Evolutionary conservation across 2,888 invertebrate genomes (phyloP), one percentile per base, ranked within the genome.

Genomic region (Venusia cambrica): DNA sequence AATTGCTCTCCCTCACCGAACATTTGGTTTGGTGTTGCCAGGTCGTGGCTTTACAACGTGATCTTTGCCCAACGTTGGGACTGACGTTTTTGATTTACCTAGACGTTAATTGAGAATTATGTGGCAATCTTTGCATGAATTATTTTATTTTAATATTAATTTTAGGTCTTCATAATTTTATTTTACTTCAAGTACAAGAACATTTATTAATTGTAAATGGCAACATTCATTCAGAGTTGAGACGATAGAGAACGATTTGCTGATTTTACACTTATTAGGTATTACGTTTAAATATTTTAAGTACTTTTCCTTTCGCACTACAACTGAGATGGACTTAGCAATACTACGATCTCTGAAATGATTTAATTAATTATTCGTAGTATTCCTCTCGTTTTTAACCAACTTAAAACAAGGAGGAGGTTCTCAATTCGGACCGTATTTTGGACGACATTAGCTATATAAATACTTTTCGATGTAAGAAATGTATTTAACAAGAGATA

Each of bases 41-140:
- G n/a, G n/a, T n/a, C n/a, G n/a, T n/a, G n/a, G n/a, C n/a, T n/a
- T n/a, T 12, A 1, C 4, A 11, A 20, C 15, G 15, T 17, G 6
- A 30, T 26, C 24, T 18, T 34, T 24, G 1, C 32, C 18, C 34
- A 32, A 28, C 30, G 24, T 5, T 8, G 14, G 15, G 38, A 49
- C 48, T 55, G 54, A 52, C 38, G 42, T 51, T 48, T 47, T 39
- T 42, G 39, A 52, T 43, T 37, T 45, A 41, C 47, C 24, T 31
- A 16, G 25, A 49, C 54, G 43, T 46, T 45, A 6, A 16, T 45
- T 45, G 47, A 39, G 49, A 50, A 57, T 51, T 52, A 54, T 56
- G 54, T 58, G 45, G 54, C 48, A 54, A 54, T 54, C 42, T 51
- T 48, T 51, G 48, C 51, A 46, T 30, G 30, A 27, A 20, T 27